Evolutionary conservation across 2,797 vertebrate species (phyloP), one percentile per base, ranked within the genome.

Genomic region (Buphagus erythrorhynchus): DNA sequence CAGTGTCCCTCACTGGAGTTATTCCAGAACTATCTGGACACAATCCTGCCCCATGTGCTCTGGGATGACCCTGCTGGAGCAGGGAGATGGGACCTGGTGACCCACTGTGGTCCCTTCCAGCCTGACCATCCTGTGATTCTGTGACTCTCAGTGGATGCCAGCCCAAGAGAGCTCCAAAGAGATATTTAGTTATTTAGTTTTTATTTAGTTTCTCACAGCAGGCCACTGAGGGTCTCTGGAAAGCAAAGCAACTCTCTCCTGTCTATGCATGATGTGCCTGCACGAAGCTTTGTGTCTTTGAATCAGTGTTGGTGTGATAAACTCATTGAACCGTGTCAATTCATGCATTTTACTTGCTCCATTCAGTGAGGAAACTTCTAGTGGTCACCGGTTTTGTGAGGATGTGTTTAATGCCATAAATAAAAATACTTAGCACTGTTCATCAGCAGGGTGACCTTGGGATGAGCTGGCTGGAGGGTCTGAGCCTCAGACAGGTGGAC

Each of bases 11-110:
- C 51, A 16, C 16, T 76, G 38, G 21, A 10, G 9, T 51, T 65
- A 22, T 17, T 51, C 65, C 58, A 46, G 29, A 58, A 1, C 10
- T 0, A 3, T 45, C 17, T 63, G 78, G 9, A 21, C 28, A 69
- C 42, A 45, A 8, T 6, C 36, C n/a, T 45, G 17, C 51, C 0
- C n/a, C 0, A 0, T 2, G 19, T 71, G 79, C 33, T 65, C 43
- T 51, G 57, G 57, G 43, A 8, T 51, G 36, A 0, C 28, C 0
- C 42, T 65, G 25, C 19, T n/a, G 22, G 48, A 55, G 77, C 5
- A n/a, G 62, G 6, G 18, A 35, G 33, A 12, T 49, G 4, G 11
- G 5, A 62, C 13, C 22, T 48, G 55, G 9, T 68, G 48, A 55
- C 18, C 14, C 45, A 10, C 3, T 4, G 24, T 45, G 29, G 14